Percentiles rank a stretch among this genome's conserved stretches.
phyloP scores from a whole-genome alignment of 2,888 invertebrate species.

The Idaea dimidiata region DNA sequence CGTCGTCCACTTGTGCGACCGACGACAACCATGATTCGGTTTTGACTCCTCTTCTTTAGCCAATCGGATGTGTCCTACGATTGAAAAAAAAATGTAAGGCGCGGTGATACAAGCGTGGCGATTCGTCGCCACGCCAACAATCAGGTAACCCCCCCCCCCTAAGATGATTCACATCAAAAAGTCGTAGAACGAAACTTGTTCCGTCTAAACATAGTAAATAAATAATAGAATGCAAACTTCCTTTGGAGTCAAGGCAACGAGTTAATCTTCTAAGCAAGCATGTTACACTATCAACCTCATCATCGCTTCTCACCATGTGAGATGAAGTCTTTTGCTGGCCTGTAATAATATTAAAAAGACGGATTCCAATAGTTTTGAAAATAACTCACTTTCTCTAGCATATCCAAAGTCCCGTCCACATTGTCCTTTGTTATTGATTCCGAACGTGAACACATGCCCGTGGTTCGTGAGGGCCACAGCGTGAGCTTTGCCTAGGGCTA shows the following conservation, averaged over 20 bases:
- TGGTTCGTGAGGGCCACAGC: constrained; percentile 93
- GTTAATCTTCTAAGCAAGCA: no score
- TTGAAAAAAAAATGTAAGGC: neutral
- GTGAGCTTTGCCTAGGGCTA: constrained; percentile 97
- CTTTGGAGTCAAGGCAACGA: no score
- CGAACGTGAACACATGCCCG: constrained; percentile 96
- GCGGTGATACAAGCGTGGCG: no score
- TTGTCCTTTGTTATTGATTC: constrained; percentile 98
- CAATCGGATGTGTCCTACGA: constrained; percentile 16
- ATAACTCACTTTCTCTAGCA: constrained; percentile 79
- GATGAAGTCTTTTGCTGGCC: no score
- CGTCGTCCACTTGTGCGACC: constrained; percentile 88
- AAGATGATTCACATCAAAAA: no score
- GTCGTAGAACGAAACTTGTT: no score
- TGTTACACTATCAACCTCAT: no score
- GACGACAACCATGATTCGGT: constrained; percentile 76
- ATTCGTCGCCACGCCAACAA: no score
- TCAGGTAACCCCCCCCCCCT: no score
- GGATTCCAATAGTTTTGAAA: neutral
- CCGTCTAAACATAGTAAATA: no score
- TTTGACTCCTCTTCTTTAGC: constrained; percentile 30
- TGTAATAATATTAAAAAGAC: neutral
- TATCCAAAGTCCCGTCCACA: constrained; percentile 93
- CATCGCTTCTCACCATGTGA: no score
- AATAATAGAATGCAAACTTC: no score